A percentile compares a stretch with the other conserved stretches of the same genome.
These are phyloP conservation scores for Syngnathus typhle DNA, from an alignment of 2,113 vertebrate genomes.

Conservation along the genomic window DNA sequence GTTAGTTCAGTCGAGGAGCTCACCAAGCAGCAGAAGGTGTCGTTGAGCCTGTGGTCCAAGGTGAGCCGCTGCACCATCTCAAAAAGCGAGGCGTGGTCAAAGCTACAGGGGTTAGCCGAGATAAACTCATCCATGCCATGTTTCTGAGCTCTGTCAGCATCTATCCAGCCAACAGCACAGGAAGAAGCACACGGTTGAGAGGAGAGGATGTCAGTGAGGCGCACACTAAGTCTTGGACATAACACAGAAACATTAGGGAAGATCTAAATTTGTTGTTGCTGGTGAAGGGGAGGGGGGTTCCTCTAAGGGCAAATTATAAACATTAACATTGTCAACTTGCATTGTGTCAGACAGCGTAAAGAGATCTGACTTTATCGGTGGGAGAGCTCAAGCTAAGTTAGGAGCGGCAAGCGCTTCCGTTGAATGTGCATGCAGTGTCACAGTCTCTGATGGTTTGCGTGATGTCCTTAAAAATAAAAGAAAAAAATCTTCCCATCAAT, in stretches of 20 bases:
- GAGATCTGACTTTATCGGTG: conserved; percentile 52
- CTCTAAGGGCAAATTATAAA: conserved; percentile 73
- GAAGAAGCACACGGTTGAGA: conserved; percentile 80
- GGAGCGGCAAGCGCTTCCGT: conserved; percentile 47
- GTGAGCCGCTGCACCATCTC: conserved; percentile 98
- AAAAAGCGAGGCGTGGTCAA: conserved; percentile 99
- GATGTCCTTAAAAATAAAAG: background rate
- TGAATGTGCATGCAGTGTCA: conserved; percentile 61
- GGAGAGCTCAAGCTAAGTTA: conserved; percentile 46
- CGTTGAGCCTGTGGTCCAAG: conserved; percentile 99
- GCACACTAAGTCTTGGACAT: conserved; percentile 32
- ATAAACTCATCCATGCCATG: conserved; percentile 99
- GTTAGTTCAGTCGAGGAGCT: conserved; percentile 53
- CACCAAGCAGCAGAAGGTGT: conserved; percentile 99
- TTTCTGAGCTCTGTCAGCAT: conserved; percentile 99
- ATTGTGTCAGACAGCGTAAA: conserved; percentile 76
- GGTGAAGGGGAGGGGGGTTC: conserved; percentile 1
- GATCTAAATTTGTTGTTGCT: conserved; percentile 30
- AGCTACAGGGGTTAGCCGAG: conserved; percentile 99
- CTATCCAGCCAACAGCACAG: conserved; percentile 92
- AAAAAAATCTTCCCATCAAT: conserved; percentile 39
- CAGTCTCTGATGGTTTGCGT: conserved; percentile 31
- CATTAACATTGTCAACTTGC: conserved; percentile 96
- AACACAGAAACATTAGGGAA: conserved; percentile 55
- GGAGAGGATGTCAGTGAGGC: conserved; percentile 60